Evolutionary conservation across 2,888 invertebrate genomes (phyloP), one percentile per base, ranked within the genome.

Genomic region (Sclerodermus sp.): DNA sequence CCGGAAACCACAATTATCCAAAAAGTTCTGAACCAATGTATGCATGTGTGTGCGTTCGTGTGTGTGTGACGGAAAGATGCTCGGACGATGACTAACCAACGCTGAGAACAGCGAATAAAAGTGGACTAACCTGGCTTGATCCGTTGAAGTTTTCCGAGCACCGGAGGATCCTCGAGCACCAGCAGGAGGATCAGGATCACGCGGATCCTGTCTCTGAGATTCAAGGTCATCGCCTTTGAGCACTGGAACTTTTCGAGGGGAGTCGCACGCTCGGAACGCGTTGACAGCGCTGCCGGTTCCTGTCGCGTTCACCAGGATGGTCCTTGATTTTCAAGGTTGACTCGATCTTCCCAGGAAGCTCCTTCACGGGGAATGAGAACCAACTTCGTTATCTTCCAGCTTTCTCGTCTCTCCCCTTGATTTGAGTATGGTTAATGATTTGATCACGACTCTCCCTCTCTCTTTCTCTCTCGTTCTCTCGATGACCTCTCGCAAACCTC

Each of bases 81-180:
- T n/a, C n/a, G n/a, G n/a, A n/a, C n/a, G n/a, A n/a, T 49, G 39
- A 49, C 45, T 49, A 46, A 49, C n/a, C 38, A 45, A 41, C n/a
- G 32, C 18, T 6, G 30, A 29, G 37, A 17, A 39, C 14, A 36
- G 45, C 23, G 46, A 23, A 34, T 31, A 51, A 45, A 38, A 45
- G 50, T 50, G 46, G 34, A 47, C 71, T 68, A 47, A 65, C 72
- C 72, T 53, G 72, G 62, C 54, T 67, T 70, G 49, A 55, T 66
- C 48, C 62, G 64, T 37, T 61, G 67, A 15, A 60, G 67, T 42
- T 58, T 64, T 37, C 55, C 62, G 30, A 66, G 55, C 30, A 46
- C 51, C 30, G 41, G 43, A 29, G 53, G 45, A 14, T 44, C 32
- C 14, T 51, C 42, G 36, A 60, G 30, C 16, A 54, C 14, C 42